phyloP scores from a whole-genome alignment of 2,113 vertebrate species.

The Anarhynchus alexandrinus region DNA sequence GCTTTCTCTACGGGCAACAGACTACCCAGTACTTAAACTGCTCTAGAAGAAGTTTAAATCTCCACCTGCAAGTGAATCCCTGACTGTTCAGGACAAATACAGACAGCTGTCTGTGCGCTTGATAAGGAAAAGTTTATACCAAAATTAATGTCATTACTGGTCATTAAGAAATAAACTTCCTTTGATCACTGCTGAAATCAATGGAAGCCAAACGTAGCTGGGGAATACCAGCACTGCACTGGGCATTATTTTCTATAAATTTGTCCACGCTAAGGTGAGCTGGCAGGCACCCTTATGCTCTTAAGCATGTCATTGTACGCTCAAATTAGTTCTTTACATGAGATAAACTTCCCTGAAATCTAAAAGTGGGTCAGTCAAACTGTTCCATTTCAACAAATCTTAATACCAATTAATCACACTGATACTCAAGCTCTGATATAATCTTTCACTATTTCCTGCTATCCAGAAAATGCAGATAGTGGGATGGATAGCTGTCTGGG shows the following conservation, averaged over 20 bases:
- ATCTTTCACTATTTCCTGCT: not conserved
- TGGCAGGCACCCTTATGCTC: not conserved
- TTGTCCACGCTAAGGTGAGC: not conserved
- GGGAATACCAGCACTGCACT: not conserved
- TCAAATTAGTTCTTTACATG: not conserved
- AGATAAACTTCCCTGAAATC: not conserved
- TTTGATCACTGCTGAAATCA: not conserved
- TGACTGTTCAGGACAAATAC: not conserved
- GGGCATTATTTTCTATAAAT: not conserved
- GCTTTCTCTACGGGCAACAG: not conserved
- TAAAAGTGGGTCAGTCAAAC: not conserved
- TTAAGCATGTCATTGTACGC: not conserved
- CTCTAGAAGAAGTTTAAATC: not conserved
- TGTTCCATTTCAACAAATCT: not conserved
- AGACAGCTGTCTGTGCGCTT: not conserved
- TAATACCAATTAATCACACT: not conserved
- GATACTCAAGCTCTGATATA: rapidly evolving
- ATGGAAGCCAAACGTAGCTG: not conserved
- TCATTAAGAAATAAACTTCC: not conserved
- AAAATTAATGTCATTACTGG: not conserved
- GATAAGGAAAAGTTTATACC: not conserved
- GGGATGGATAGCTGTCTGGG: not conserved
- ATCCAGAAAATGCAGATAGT: not conserved
- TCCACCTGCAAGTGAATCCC: not conserved
- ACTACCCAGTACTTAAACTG: rapidly evolving